Conservation (phyloP, 1,140 invertebrate species). For the Pachypeltis micranthus region DNA sequence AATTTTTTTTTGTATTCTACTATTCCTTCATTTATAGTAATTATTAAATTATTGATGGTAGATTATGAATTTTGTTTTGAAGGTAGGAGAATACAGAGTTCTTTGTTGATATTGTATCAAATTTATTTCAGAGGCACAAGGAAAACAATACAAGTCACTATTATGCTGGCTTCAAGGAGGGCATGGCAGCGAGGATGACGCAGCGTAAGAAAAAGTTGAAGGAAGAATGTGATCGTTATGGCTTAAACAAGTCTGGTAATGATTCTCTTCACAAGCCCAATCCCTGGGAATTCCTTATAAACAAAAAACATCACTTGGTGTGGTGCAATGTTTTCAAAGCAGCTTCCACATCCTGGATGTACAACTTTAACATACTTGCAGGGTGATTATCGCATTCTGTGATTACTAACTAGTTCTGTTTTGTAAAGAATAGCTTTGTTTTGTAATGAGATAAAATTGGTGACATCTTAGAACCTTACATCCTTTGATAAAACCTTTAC, state of each 20-base stretch:
- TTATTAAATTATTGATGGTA: too few species aligned
- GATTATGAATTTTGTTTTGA: too few species aligned
- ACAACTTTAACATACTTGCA: constrained; percentile 72
- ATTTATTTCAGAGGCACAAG: neutral
- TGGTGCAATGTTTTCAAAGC: constrained; percentile 51
- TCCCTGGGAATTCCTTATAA: constrained; percentile 73
- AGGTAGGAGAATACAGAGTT: too few species aligned
- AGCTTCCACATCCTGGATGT: constrained; percentile 79
- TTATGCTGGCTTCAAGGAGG: neutral
- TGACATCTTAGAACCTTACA: neutral
- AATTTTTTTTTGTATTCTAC: too few species aligned
- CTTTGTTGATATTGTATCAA: too few species aligned
- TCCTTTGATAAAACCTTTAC: too few species aligned
- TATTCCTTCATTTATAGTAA: too few species aligned
- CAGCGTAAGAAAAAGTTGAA: constrained; percentile 14
- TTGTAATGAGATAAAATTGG: neutral
- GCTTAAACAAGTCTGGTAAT: constrained; percentile 37
- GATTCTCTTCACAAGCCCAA: constrained; percentile 56
- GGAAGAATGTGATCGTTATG: constrained; percentile 21
- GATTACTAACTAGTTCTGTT: neutral
- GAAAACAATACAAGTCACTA: neutral
- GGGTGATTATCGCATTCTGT: constrained; percentile 38
- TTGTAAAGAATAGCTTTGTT: neutral
- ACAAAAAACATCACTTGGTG: constrained; percentile 61
- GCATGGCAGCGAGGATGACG: constrained; percentile 23